Evolutionary conservation across 2,797 vertebrate species (phyloP), one percentile per base, ranked within the genome.

Genomic region (Pseudochromis fuscus): DNA sequence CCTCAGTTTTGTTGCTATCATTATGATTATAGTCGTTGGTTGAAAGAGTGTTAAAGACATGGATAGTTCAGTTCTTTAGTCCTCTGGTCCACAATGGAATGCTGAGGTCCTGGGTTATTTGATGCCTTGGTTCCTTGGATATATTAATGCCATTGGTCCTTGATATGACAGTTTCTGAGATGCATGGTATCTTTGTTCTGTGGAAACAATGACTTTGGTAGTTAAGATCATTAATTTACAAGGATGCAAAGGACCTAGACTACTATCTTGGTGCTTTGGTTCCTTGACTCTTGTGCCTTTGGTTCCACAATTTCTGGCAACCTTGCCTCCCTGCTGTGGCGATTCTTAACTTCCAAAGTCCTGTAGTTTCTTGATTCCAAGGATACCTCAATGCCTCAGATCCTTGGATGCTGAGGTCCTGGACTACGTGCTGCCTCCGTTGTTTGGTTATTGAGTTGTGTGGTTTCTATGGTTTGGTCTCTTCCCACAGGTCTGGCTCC

Each of bases 401-500:
- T 18, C 30, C 12, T 61, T 15, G 24, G 23, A n/a, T 45, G 38
- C 31, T 24, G 16, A 24, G 19, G 10, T 58, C 35, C n/a, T 50
- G 18, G 2, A 5, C 38, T 21, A 2, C 18, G 44, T 19, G 4
- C 13, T 56, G 25, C 37, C 8, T 25, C 9, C 27, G 40, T 40
- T 66, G 24, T 33, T 19, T 19, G 11, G 27, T 44, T 62, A n/a
- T 44, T 67, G 4, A 31, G 53, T 12, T 57, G 16, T 48, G 25
- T 63, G 70, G 52, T 68, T 76, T 50, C 60, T 55, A 59, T 2
- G 25, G n/a, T 27, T 8, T 61, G 46, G 1, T 81, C 2, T 82
- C 12, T 51, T 21, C 42, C 46, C 33, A 4, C 87, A 98, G 97
- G 97, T 30, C 93, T 96, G 0, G 95, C 96, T 0, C 97, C 98